phyloP scores from a whole-genome alignment of 2,888 invertebrate species.

The Acrobasis consociella region DNA sequence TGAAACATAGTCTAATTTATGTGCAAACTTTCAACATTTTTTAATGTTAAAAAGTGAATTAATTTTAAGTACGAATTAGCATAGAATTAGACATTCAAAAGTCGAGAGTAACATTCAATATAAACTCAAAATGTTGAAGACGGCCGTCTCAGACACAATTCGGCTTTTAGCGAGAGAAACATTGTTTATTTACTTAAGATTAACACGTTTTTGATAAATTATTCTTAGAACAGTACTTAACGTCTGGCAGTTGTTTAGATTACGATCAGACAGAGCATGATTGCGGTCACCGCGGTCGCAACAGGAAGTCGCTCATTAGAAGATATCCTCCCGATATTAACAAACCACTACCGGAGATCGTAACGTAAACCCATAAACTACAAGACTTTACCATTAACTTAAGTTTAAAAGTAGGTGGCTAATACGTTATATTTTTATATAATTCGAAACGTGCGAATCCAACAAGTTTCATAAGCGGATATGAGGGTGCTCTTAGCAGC shows the following conservation, averaged over 20 bases:
- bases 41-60: background rate
- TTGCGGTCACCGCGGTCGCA: conserved; percentile 47
- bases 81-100: conserved; percentile 11
- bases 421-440: background rate
- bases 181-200: conserved; percentile 10
- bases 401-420: background rate
- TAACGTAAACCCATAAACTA: conserved; percentile 6
- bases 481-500: no score
- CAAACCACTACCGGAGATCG: conserved; percentile 25
- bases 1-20: no score
- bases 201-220: background rate
- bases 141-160: conserved; percentile 4
- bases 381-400: conserved; percentile 3
- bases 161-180: conserved; percentile 4
- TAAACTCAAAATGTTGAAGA: conserved; percentile 6
- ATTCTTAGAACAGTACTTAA: background rate
- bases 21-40: no score
- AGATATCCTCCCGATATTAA: conserved; percentile 46
- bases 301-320: conserved; percentile 61
- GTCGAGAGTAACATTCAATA: background rate
- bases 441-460: background rate
- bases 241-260: background rate
- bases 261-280: conserved; percentile 7
- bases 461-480: no score
- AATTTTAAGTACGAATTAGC: background rate